A percentile compares a stretch with the other conserved stretches of the same genome.
These are phyloP conservation scores for Drosophila kambysellisi DNA, from an alignment of 2,888 invertebrate species.

Conservation along the genomic window DNA sequence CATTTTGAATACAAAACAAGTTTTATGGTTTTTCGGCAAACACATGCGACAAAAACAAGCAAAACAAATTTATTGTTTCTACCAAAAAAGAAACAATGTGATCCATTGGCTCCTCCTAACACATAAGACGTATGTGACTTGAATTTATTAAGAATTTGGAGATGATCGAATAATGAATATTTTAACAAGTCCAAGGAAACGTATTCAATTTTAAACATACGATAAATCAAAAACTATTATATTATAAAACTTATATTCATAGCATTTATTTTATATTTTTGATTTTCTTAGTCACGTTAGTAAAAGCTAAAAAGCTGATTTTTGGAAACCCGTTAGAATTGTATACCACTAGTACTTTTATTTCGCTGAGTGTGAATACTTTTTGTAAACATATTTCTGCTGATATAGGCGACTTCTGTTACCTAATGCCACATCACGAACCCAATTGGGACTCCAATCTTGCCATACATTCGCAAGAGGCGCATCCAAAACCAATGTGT, in stretches of 20 bases:
- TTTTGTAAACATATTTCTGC: conserved; percentile 28
- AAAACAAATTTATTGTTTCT: not conserved
- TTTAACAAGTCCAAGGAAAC: too few relatives aligned
- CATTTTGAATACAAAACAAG: not conserved
- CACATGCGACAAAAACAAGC: too few relatives aligned
- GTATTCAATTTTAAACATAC: not conserved
- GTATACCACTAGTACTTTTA: not conserved
- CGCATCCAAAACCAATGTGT: conserved; percentile 27
- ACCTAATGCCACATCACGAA: conserved; percentile 60
- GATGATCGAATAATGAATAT: too few relatives aligned
- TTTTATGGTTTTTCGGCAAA: too few relatives aligned
- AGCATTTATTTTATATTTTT: not conserved
- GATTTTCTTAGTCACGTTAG: not conserved
- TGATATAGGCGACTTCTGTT: conserved; percentile 56
- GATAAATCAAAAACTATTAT: too few relatives aligned
- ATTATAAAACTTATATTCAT: not conserved
- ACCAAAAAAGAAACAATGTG: not conserved
- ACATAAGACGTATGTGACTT: too few relatives aligned
- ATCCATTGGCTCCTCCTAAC: not conserved
- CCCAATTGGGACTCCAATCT: conserved; percentile 16
- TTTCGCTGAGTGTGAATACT: not conserved
- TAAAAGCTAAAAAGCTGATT: not conserved
- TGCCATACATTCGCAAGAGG: conserved; percentile 23
- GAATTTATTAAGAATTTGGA: too few relatives aligned
- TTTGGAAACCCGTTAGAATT: not conserved